Evolutionary conservation across 2,797 vertebrate species (phyloP).

Genomic region (Semotilus atromaculatus): DNA sequence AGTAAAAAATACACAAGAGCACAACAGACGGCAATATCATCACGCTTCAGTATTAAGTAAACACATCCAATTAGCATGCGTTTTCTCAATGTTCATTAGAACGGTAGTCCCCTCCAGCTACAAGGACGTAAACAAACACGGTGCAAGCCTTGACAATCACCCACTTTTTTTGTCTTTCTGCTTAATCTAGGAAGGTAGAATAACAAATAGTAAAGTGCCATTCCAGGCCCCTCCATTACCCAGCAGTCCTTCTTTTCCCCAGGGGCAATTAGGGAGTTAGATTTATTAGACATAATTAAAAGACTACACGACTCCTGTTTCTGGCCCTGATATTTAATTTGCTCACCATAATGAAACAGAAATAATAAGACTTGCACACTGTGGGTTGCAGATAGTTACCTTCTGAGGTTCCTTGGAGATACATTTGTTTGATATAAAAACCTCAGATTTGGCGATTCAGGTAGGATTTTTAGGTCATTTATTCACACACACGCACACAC

Average conservation of each 20-base stretch:
- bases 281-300: conserved; percentile 88
- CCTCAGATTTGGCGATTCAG: neutral
- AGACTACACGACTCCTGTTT: conserved; percentile 77
- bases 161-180: conserved; percentile 60
- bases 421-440: conserved; percentile 38
- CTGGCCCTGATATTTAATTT: conserved; percentile 78
- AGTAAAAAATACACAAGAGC: neutral
- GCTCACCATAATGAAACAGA: conserved; percentile 78
- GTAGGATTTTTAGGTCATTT: conserved; percentile 1
- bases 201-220: conserved; percentile 84
- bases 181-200: conserved; percentile 82
- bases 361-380: conserved; percentile 66
- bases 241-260: conserved; percentile 78
- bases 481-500: neutral
- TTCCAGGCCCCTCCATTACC: conserved; percentile 76
- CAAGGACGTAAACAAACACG: conserved; percentile 75
- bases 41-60: conserved; percentile 74
- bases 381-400: conserved; percentile 58
- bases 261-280: conserved; percentile 80
- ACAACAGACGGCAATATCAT: conserved; percentile 70
- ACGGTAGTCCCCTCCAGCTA: conserved; percentile 71
- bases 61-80: conserved; percentile 78
- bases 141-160: conserved; percentile 62
- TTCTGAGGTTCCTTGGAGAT: conserved; percentile 56
- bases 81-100: conserved; percentile 77